phyloP scores from a whole-genome alignment of 2,888 invertebrate genomes.

The Augiades crinisus region DNA sequence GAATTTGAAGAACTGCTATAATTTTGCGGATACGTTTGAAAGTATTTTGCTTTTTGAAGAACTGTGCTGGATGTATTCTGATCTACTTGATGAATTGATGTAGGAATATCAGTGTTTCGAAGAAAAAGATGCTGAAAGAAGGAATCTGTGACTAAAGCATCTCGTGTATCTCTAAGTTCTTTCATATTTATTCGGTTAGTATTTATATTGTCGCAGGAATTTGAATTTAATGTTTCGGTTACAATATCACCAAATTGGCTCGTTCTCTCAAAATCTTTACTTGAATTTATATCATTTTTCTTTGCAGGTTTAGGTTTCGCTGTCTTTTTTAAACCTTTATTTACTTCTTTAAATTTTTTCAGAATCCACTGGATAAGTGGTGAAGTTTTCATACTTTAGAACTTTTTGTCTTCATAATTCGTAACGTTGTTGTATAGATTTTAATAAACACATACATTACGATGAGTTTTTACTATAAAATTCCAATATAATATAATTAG shows the following conservation, averaged over 20 bases:
- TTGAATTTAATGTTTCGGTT: constrained; percentile 50
- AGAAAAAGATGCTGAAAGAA: constrained; percentile 88
- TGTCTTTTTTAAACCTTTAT: constrained; percentile 46
- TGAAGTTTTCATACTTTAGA: no score
- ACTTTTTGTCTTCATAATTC: no score
- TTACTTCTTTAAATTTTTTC: constrained; percentile 57
- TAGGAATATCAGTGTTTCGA: constrained; percentile 59
- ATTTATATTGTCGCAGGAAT: constrained; percentile 49
- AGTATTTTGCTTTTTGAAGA: constrained; percentile 85
- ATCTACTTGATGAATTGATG: constrained; percentile 47
- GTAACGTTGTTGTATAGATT: no score
- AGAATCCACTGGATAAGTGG: no score
- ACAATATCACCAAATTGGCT: constrained; percentile 73
- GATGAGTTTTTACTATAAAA: no score
- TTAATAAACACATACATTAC: no score
- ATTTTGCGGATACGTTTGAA: constrained; percentile 78
- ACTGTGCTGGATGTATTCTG: constrained; percentile 79
- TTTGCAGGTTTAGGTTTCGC: constrained; percentile 41
- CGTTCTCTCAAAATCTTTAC: constrained; percentile 46
- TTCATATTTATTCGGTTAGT: constrained; percentile 50
- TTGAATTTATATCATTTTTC: constrained; percentile 40
- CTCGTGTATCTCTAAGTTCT: constrained; percentile 80
- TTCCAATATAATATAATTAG: no score
- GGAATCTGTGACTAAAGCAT: constrained; percentile 81
- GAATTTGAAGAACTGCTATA: constrained; percentile 78